Evolutionary conservation across 2,888 invertebrate species (phyloP).

Genomic region (Camponotus fellah): DNA sequence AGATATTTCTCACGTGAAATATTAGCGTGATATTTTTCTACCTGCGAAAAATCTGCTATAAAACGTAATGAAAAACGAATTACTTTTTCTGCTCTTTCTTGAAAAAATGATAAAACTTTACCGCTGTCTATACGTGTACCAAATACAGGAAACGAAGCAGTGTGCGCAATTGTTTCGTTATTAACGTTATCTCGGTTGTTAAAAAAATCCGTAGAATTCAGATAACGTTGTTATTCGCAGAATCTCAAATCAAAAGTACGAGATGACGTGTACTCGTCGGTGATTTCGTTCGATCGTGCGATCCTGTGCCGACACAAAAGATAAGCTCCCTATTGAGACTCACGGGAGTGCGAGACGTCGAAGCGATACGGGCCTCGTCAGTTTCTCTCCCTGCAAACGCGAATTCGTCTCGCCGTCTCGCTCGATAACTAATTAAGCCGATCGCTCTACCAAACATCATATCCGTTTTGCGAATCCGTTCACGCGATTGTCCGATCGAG

Average conservation of each 20-base stretch:
- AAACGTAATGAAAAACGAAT: not conserved
- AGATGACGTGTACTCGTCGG: constrained; percentile 31
- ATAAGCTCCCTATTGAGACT: constrained; percentile 16
- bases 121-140: not conserved
- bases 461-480: constrained; percentile 41
- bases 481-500: constrained; percentile 50
- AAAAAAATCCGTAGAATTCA: constrained; percentile 17
- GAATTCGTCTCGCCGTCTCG: constrained; percentile 20
- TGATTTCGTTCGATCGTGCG: constrained; percentile 64
- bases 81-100: too few relatives aligned
- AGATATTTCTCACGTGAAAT: not conserved
- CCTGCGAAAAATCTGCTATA: not conserved
- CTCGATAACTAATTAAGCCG: constrained; percentile 46
- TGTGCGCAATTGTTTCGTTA: constrained; percentile 30
- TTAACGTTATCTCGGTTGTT: constrained; percentile 2
- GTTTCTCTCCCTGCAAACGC: not conserved
- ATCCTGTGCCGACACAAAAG: constrained; percentile 38
- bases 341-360: constrained; percentile 23
- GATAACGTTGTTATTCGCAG: constrained; percentile 2
- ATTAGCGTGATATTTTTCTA: constrained; percentile 19
- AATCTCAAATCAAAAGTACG: constrained; percentile 18
- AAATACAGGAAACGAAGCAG: constrained; percentile 26
- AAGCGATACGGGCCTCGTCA: constrained; percentile 54
- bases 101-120: constrained; percentile 3
- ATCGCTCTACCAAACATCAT: constrained; percentile 53